A percentile compares a stretch with the other conserved stretches of the same genome.
Conservation (phyloP, 2,888 invertebrate genomes). For the Luperina testacea region DNA sequence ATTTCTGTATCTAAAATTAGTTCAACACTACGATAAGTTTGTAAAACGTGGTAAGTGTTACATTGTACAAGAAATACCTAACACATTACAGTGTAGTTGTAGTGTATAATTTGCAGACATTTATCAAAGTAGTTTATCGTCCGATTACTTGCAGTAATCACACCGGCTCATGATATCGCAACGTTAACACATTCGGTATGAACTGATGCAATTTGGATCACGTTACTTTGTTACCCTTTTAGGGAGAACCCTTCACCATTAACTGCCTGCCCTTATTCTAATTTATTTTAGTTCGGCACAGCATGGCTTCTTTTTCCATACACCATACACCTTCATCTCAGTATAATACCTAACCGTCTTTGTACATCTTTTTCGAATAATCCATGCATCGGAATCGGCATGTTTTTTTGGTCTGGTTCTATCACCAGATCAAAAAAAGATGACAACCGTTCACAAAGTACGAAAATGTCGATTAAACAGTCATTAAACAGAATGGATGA, state of each 20-base stretch:
- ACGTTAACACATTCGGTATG: slow-evolving; percentile 5
- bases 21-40: not conserved
- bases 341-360: no score
- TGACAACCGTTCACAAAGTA: no score
- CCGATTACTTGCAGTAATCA: slow-evolving; percentile 10
- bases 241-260: not conserved
- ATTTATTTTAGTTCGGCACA: not conserved
- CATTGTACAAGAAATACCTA: slow-evolving; percentile 1
- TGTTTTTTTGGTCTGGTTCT: not conserved
- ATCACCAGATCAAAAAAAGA: not conserved
- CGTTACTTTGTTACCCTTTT: slow-evolving; percentile 1
- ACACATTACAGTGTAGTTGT: slow-evolving; percentile 4
- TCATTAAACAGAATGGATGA: not conserved
- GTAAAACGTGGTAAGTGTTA: not conserved
- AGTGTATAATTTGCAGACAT: slow-evolving; percentile 48
- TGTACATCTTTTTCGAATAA: not conserved
- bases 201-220: not conserved
- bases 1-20: not conserved
- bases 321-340: no score
- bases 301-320: not conserved
- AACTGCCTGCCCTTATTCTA: not conserved
- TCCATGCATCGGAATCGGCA: not conserved
- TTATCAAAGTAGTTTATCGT: slow-evolving; percentile 41
- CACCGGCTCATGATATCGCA: slow-evolving; percentile 9
- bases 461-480: not conserved